These are phyloP conservation scores for Danaus plexippus DNA, from an alignment of 1,140 invertebrate genomes.

Conservation along the genomic window DNA sequence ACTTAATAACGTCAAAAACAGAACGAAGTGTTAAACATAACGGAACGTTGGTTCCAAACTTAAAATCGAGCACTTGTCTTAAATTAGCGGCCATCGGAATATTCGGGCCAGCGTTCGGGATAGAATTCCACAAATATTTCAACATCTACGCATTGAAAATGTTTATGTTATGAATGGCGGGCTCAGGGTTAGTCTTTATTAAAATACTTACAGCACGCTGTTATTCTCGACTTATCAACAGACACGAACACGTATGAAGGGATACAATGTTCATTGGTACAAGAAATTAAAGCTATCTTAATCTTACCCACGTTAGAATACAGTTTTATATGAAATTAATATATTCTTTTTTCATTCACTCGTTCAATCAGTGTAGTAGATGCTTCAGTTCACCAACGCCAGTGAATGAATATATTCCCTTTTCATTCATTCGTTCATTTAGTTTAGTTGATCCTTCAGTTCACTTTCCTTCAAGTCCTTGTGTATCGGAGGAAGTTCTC, in stretches of 20 bases:
- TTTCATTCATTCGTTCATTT: too few species aligned
- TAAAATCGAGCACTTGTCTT: conserved; percentile 45
- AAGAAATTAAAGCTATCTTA: too few species aligned
- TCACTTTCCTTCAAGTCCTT: neutral
- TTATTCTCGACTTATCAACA: too few species aligned
- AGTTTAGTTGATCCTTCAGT: neutral
- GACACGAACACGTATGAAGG: too few species aligned
- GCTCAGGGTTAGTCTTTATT: conserved; percentile 13
- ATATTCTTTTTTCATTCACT: too few species aligned
- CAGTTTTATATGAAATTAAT: too few species aligned
- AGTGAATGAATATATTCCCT: too few species aligned
- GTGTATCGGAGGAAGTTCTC: conserved; percentile 48
- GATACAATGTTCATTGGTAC: too few species aligned
- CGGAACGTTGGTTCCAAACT: conserved; percentile 12
- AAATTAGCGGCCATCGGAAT: conserved; percentile 47
- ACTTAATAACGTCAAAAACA: too few species aligned
- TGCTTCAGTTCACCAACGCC: neutral
- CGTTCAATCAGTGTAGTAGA: too few species aligned
- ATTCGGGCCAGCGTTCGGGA: conserved; percentile 47
- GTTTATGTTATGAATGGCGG: conserved; percentile 32
- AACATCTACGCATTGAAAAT: conserved; percentile 28
- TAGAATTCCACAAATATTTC: conserved; percentile 39
- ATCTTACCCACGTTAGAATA: too few species aligned
- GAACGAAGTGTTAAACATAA: too few species aligned
- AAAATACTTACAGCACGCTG: conserved; percentile 8